Evolutionary conservation across 2,888 invertebrate genomes (phyloP).

Genomic region (Schizotus pectinicornis): DNA sequence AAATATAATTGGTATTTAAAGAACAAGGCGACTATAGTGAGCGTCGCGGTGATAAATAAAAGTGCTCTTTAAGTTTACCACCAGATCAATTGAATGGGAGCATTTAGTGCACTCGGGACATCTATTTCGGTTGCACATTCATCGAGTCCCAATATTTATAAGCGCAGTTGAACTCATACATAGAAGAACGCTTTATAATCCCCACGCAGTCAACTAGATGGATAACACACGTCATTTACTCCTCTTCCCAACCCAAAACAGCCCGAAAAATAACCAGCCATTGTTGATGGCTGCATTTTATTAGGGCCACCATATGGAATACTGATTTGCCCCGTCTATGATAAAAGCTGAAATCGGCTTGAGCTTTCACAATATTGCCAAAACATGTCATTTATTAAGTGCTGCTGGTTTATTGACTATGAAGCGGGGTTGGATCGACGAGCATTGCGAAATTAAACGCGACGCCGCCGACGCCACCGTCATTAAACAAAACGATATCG

Average conservation of each 20-base stretch:
- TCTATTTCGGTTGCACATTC: conserved; percentile 36
- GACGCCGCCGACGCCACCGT: conserved; percentile 4
- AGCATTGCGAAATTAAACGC: conserved; percentile 24
- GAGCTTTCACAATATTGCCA: conserved; percentile 42
- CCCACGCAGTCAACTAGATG: conserved; percentile 51
- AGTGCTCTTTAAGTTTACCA: conserved; percentile 15
- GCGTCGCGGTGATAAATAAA: conserved; percentile 22
- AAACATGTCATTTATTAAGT: conserved; percentile 44
- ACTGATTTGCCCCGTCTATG: conserved; percentile 46
- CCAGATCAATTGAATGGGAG: conserved; percentile 30
- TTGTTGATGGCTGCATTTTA: conserved; percentile 54
- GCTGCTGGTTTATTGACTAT: conserved; percentile 18
- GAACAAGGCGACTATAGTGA: conserved; percentile 6
- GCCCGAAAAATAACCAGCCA: conserved; percentile 55
- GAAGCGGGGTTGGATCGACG: not conserved
- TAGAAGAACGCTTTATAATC: conserved; percentile 44
- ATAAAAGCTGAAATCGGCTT: conserved; percentile 38
- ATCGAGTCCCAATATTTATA: conserved; percentile 42
- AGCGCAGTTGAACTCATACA: conserved; percentile 42
- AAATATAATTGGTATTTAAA: conserved; percentile 19
- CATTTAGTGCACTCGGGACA: conserved; percentile 22
- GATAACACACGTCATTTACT: conserved; percentile 57
- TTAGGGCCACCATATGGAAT: conserved; percentile 53
- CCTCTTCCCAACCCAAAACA: conserved; percentile 45
- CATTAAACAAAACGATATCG: conserved; percentile 6